Evolutionary conservation across 2,113 vertebrate species (phyloP).

Genomic region (Oncorhynchus tshawytscha): DNA sequence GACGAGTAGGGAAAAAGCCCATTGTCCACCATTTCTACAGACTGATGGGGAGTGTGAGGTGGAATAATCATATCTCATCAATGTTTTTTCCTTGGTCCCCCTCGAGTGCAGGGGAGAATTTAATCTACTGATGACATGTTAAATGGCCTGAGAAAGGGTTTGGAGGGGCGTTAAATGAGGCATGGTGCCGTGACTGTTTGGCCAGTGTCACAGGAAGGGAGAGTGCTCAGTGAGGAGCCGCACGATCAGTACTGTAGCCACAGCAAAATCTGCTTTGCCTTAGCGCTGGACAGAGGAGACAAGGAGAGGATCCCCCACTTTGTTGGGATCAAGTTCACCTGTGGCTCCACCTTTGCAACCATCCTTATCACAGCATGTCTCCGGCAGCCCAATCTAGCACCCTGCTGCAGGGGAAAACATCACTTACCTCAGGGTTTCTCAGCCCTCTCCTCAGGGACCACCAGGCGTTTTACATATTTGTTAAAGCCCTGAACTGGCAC

Average conservation of each 20-base stretch:
- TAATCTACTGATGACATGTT: slow-evolving; percentile 14
- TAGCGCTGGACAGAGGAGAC: background rate
- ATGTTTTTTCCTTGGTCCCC: slow-evolving; percentile 6
- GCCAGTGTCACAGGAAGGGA: slow-evolving; percentile 29
- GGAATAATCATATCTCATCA: background rate
- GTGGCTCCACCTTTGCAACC: slow-evolving; percentile 11
- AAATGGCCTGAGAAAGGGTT: slow-evolving; percentile 37
- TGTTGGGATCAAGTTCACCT: slow-evolving; percentile 11
- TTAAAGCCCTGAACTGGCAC: no score
- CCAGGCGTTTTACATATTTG: no score
- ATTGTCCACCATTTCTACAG: background rate
- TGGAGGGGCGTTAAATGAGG: slow-evolving; percentile 34
- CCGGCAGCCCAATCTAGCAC: slow-evolving; percentile 20
- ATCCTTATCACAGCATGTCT: slow-evolving; percentile 50
- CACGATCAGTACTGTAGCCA: slow-evolving; percentile 32
- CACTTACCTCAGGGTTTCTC: slow-evolving; percentile 8
- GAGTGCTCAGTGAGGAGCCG: slow-evolving; percentile 19
- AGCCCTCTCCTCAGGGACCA: no score
- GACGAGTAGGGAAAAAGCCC: background rate
- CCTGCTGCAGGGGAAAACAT: slow-evolving; percentile 44
- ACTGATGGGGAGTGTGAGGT: background rate
- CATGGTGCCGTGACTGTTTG: slow-evolving; percentile 3
- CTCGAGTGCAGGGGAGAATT: slow-evolving; percentile 26
- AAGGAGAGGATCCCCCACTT: background rate
- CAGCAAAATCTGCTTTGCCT: slow-evolving; percentile 29